Percentiles rank a stretch among this genome's conserved stretches.
These are phyloP conservation scores for Mimachlamys varia DNA, from an alignment of 2,888 invertebrate genomes.

Conservation along the genomic window DNA sequence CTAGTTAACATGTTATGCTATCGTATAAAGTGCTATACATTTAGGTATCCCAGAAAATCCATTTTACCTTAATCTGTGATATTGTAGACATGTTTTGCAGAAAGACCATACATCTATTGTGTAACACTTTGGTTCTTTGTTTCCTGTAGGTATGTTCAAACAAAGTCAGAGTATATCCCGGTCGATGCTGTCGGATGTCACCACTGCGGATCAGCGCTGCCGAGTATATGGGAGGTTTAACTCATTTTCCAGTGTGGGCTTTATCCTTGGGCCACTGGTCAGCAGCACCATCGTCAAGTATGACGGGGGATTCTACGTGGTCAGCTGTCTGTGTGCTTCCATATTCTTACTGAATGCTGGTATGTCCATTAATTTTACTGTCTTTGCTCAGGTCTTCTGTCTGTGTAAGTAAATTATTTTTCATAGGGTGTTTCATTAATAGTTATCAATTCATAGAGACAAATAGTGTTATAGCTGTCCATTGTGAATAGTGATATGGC, in stretches of 20 bases:
- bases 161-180: constrained; percentile 88
- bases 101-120: background rate
- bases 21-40: no score
- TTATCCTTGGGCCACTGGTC: constrained; percentile 87
- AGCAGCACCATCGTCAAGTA: constrained; percentile 85
- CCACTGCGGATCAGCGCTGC: constrained; percentile 84
- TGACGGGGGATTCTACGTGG: constrained; percentile 73
- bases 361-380: constrained; percentile 55
- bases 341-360: constrained; percentile 77
- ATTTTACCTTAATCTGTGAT: no score
- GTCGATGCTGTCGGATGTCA: constrained; percentile 86
- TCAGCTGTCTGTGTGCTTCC: constrained; percentile 68
- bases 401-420: background rate
- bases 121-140: background rate
- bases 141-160: constrained; percentile 85
- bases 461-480: no score
- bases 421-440: background rate
- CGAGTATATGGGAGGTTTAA: constrained; percentile 87
- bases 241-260: constrained; percentile 87
- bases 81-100: no score
- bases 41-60: no score
- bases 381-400: no score
- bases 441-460: background rate
- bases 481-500: no score
- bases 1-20: no score